Percentiles rank a stretch among this genome's conserved stretches.
Evolutionary conservation across 1,140 invertebrate genomes (phyloP).

Genomic region (Lucilia cuprina): DNA sequence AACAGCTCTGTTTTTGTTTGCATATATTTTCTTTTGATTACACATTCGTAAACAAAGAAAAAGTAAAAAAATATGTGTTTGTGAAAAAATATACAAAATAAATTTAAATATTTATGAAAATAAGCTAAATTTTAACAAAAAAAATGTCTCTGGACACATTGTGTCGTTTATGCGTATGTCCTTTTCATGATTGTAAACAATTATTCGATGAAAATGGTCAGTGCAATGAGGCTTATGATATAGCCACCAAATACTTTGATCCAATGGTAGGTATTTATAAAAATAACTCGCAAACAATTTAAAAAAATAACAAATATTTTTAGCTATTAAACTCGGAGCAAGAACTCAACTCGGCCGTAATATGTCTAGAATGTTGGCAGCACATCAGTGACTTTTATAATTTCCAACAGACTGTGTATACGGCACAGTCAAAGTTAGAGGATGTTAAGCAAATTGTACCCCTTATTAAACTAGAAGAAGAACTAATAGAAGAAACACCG

Average conservation of each 20-base stretch:
- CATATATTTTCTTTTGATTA: background rate
- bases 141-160: background rate
- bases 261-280: background rate
- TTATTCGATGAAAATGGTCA: background rate
- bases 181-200: background rate
- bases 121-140: background rate
- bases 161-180: background rate
- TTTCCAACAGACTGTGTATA: background rate
- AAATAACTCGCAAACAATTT: background rate
- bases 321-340: background rate
- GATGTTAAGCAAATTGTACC: background rate
- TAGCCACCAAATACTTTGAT: background rate
- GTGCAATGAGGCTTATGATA: background rate
- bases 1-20: background rate
- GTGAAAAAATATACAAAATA: background rate
- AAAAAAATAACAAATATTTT: background rate
- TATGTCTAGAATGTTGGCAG: conserved; percentile 10
- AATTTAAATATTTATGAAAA: background rate
- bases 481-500: background rate
- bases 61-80: background rate
- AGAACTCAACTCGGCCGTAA: background rate
- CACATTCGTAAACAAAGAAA: background rate
- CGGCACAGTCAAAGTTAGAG: background rate
- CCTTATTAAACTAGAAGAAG: background rate
- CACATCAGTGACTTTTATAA: conserved; percentile 1